Base-by-base conservation (phyloP, 2,113 vertebrate species). In the Cariama cristata region DNA sequence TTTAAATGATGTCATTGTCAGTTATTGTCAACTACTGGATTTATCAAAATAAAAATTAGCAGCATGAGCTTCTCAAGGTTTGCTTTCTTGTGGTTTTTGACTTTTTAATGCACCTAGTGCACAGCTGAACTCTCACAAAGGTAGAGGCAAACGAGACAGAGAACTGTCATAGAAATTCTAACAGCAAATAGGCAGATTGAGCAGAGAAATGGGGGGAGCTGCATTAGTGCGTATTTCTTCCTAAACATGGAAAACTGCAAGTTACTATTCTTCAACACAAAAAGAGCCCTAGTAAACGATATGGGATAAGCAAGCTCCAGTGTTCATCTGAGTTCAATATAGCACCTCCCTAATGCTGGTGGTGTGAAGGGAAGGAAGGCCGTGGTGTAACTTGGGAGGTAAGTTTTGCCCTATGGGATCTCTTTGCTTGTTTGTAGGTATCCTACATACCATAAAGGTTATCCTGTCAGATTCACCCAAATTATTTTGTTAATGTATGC, bases 31-130 rank as follows among this genome's bases (percentile, higher is more conserved):
- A 85, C 27, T 81, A 81, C 33, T 89, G 80, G 60, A 92, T 91
- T 94, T 87, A 90, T 85, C 60, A 76, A 94, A 97, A 97, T 97
- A 97, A 96, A 97, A 82, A 64, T 38, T 11, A 96, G 83, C 77
- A 89, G 80, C 95, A 95, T 80, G 86, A 97, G 76, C 69, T 89
- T 91, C 53, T 92, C 44, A 79, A 91, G 69, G 74, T 86, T 97
- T 95, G 52, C 74, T 56, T 91, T 90, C 66, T 91, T 95, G 71
- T 94, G 69, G 22, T 79, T 84, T 94, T 93, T 92, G 73, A 86
- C 47, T 81, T 84, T 50, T 63, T 75, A 91, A 89, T 86, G 56
- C 58, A 56, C 8, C 8, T 53, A 58, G n/a, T 52, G 44, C 30
- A 26, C 2, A 85, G 80, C 62, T 85, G 58, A 95, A 44, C 59